phyloP scores from a whole-genome alignment of 1,140 invertebrate species.

The Papilio polytes region DNA sequence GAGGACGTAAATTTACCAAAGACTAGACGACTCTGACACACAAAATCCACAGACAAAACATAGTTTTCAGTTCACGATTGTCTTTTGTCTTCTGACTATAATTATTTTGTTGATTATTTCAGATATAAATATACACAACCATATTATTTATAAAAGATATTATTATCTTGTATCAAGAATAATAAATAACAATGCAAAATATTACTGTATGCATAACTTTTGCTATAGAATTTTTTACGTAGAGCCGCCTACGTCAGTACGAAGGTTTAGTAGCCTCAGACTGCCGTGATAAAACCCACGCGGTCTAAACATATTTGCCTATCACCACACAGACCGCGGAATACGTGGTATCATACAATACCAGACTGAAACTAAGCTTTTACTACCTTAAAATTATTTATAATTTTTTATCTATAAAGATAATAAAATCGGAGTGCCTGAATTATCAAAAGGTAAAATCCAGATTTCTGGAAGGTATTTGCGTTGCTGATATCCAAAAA shows the following conservation, averaged over 20 bases:
- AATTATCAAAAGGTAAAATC: too few species aligned
- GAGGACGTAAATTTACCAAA: too few species aligned
- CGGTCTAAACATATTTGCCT: constrained; percentile 1
- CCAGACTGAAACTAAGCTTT: background rate
- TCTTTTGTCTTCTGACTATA: too few species aligned
- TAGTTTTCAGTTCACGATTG: too few species aligned
- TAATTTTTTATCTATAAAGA: too few species aligned
- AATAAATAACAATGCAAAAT: constrained; percentile 10
- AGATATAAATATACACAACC: background rate
- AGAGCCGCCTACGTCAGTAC: background rate
- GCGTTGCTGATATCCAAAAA: too few species aligned
- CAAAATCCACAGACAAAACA: too few species aligned
- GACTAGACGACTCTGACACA: too few species aligned
- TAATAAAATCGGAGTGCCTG: too few species aligned
- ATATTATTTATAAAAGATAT: background rate
- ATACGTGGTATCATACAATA: background rate
- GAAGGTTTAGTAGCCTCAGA: background rate
- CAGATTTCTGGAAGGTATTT: too few species aligned
- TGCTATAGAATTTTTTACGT: background rate
- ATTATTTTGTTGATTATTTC: too few species aligned
- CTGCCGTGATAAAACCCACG: background rate
- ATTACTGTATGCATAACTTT: background rate
- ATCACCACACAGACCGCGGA: background rate
- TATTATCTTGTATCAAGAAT: background rate
- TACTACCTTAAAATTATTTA: background rate